These are phyloP conservation scores for Burhinus oedicnemus DNA, from an alignment of 2,113 vertebrate genomes.

Conservation along the genomic window DNA sequence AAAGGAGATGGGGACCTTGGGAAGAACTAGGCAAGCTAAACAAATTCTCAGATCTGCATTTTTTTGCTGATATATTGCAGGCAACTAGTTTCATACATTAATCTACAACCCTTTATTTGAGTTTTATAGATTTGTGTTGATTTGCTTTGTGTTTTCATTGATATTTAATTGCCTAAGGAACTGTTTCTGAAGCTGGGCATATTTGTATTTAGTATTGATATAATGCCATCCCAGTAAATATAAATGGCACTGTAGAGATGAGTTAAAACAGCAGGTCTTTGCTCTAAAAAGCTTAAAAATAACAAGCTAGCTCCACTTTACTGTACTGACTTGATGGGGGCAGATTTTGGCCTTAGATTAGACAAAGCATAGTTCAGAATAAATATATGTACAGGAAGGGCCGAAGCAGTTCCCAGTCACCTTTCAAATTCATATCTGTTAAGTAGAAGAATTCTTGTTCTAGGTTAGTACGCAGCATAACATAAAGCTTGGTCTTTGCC, in stretches of 20 bases:
- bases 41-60: not conserved
- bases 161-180: not conserved
- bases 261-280: not conserved
- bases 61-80: not conserved
- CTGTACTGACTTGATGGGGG: not conserved
- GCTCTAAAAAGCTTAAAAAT: not conserved
- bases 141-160: constrained; percentile 6
- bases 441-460: not conserved
- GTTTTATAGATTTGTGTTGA: not conserved
- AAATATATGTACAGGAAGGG: not conserved
- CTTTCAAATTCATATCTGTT: not conserved
- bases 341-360: not conserved
- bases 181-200: not conserved
- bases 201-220: not conserved
- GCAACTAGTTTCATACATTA: not conserved
- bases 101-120: not conserved
- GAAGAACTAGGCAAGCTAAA: not conserved
- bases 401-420: not conserved
- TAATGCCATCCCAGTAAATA: not conserved
- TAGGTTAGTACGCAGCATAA: not conserved
- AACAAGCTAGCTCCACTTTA: not conserved
- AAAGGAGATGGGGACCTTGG: not conserved
- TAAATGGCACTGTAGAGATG: not conserved
- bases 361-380: not conserved
- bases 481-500: not conserved